Evolutionary conservation across 2,888 invertebrate species (phyloP).

Genomic region (Oscheius myriophilus): DNA sequence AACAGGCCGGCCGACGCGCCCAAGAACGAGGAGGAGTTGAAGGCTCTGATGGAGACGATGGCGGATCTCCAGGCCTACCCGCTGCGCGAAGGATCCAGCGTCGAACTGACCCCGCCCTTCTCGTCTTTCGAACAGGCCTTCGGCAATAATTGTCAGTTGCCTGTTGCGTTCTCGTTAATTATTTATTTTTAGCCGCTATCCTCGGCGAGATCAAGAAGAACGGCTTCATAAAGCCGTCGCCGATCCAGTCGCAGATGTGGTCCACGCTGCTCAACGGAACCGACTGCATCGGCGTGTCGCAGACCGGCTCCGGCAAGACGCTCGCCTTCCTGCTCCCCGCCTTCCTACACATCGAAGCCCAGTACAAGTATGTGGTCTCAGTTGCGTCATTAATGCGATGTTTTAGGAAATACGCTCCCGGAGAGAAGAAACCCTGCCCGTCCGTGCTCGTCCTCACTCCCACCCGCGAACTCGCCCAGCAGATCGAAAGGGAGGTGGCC

Average conservation of each 20-base stretch:
- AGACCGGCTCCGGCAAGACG: constrained; percentile 86
- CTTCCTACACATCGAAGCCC: constrained; percentile 89
- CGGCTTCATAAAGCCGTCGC: constrained; percentile 84
- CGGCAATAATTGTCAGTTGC: constrained; percentile 41
- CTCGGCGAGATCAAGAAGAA: constrained; percentile 83
- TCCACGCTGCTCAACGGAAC: constrained; percentile 81
- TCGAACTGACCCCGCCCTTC: constrained; percentile 44
- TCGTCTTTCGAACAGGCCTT: constrained; percentile 50
- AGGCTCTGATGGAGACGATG: constrained; percentile 1
- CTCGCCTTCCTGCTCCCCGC: constrained; percentile 81
- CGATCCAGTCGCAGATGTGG: constrained; percentile 89
- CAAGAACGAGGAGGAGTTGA: constrained; percentile 12
- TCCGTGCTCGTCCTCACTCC: constrained; percentile 89
- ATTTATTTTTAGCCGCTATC: constrained; percentile 78
- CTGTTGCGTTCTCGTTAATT: constrained; percentile 1
- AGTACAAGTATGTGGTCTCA: constrained; percentile 73
- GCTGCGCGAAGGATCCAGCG: constrained; percentile 33
- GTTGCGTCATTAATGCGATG: neutral
- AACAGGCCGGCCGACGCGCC: neutral
- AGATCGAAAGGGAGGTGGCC: constrained; percentile 88
- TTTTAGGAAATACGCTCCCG: constrained; percentile 33
- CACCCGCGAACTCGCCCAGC: constrained; percentile 89
- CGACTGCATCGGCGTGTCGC: constrained; percentile 93
- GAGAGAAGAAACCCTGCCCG: constrained; percentile 77
- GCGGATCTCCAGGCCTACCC: constrained; percentile 39